phyloP scores from a whole-genome alignment of 2,888 invertebrate species.

The Lithophane socia region DNA sequence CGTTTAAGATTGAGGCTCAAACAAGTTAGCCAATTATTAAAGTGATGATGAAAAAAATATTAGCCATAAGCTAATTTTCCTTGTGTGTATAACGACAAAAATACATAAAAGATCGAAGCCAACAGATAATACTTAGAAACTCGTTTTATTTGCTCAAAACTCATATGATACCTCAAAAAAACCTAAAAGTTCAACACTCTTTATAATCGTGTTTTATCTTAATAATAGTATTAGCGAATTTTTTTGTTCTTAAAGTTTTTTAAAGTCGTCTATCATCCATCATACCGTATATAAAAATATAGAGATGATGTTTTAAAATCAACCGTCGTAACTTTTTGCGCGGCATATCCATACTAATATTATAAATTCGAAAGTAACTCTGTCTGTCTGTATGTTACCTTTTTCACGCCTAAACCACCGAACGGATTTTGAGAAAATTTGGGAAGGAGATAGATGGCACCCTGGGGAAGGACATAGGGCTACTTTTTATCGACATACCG shows the following conservation, averaged over 20 bases:
- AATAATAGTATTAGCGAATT: neutral
- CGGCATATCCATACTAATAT: too few species aligned
- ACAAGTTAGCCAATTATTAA: neutral
- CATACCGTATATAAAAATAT: too few species aligned
- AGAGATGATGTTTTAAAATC: neutral
- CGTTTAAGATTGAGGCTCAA: neutral
- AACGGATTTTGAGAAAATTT: too few species aligned
- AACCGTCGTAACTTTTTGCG: too few species aligned
- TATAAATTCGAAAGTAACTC: too few species aligned
- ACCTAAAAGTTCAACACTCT: conserved; percentile 12
- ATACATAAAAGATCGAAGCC: neutral
- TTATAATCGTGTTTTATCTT: neutral
- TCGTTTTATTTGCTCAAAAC: conserved; percentile 25
- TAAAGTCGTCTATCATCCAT: neutral
- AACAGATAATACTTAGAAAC: conserved; percentile 15
- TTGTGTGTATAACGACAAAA: neutral
- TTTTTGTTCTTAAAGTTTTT: neutral
- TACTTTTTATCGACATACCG: too few species aligned
- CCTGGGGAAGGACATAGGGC: too few species aligned
- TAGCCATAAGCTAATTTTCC: conserved; percentile 12
- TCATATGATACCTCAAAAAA: conserved; percentile 28
- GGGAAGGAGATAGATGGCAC: too few species aligned
- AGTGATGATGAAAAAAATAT: neutral
- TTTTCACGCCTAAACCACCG: too few species aligned
- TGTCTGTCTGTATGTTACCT: too few species aligned